Base-by-base conservation (phyloP, 2,888 invertebrate species). In the Trissoscelio sp. region DNA sequence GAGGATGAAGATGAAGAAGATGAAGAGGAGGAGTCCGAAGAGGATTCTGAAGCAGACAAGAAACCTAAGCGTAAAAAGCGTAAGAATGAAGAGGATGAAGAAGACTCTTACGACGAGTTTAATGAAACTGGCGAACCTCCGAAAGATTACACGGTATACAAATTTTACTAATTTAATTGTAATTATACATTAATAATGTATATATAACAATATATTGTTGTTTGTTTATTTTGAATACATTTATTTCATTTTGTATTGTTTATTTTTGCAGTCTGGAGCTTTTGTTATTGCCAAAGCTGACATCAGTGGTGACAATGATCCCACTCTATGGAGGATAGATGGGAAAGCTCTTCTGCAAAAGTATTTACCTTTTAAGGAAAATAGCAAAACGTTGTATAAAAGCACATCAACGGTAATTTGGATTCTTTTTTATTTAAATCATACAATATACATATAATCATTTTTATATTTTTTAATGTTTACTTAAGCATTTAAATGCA, bases 301-400 rank as follows among this genome's bases (percentile, higher is more conserved):
- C 85, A 86, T 93, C 58, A 91, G 91, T 69, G 89, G 89, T 57
- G 79, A 80, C 3, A 92, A 92, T 78, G 92, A 92, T 75, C 94
- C 93, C 44, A 93, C 93, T 24, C 91, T 94, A 64, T 94, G 94
- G 94, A 93, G 93, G 90, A 93, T 94, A 86, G 94, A 94, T 88
- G 93, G 93, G 9, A 93, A 93, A 83, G 92, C 93, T 34, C 91
- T 94, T 80, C 89, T 94, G 60, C 94, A 94, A 88, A 94, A 94
- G 87, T 94, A 92, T 90, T 92, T 94, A 86, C 92, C 93, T 28
- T 92, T 92, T 84, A 91, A 92, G 86, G 91, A 93, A 82, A 91
- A 92, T 81, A 92, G 92, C 31, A 92, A 92, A 85, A 92, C 91
- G 18, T 83, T 92, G 69, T 93, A 93, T 88, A 92, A 92, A 88